Conservation (phyloP, 2,113 vertebrate genomes). For the Rhinopomastus cyanomelas region DNA sequence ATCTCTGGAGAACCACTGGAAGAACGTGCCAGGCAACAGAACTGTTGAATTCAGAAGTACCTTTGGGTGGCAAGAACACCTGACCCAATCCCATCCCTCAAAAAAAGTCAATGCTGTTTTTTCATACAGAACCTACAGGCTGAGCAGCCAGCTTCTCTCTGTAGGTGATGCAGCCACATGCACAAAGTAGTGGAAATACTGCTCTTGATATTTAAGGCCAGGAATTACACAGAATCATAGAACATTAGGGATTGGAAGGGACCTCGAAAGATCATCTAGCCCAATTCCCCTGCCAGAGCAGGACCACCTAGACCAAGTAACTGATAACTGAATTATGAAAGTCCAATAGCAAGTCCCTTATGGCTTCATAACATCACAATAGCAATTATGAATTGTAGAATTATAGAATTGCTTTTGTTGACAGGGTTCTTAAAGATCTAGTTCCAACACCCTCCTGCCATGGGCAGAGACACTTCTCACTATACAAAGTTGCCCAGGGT, state of each 20-base stretch:
- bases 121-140: not conserved
- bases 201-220: not conserved
- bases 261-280: too few species aligned
- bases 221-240: too few species aligned
- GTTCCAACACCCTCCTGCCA: not conserved
- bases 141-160: not conserved
- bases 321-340: too few species aligned
- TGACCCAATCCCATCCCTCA: not conserved
- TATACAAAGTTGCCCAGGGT: not conserved
- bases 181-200: not conserved
- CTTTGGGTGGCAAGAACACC: accelerated
- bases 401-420: not conserved
- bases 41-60: not conserved
- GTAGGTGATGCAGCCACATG: not conserved
- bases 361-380: too few species aligned
- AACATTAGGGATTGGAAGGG: not conserved
- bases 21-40: not conserved
- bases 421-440: not conserved
- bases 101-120: not conserved
- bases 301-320: too few species aligned
- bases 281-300: too few species aligned
- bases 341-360: too few species aligned
- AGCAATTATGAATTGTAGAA: too few species aligned
- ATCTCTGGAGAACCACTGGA: not conserved
- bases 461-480: not conserved